Percentiles rank a stretch among this genome's conserved stretches.
These are phyloP conservation scores for Pseudomyrmex dendroicus DNA, from an alignment of 1,140 invertebrate species.

Conservation along the genomic window DNA sequence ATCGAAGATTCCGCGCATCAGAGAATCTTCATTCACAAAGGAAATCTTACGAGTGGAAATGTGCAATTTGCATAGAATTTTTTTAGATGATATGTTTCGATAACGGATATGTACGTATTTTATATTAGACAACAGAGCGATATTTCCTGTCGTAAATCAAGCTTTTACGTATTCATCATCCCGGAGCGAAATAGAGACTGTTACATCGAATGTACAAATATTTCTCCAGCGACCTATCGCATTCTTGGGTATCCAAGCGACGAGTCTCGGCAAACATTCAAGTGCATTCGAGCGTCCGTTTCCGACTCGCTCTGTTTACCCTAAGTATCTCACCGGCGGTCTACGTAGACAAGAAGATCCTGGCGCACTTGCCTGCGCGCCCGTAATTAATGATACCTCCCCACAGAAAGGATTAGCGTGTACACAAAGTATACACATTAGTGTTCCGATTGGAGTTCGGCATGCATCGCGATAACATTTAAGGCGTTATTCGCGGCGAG, in stretches of 20 bases:
- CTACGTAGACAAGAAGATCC: conserved; percentile 37
- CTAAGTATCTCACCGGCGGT: not conserved
- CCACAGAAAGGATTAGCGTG: conserved; percentile 52
- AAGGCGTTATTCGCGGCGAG: conserved; percentile 20
- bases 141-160: not conserved
- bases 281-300: conserved; percentile 20
- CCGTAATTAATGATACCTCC: conserved; percentile 64
- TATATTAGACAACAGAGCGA: not conserved
- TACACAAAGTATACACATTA: conserved; percentile 51
- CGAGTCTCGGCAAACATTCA: conserved; percentile 8
- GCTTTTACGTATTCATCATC: not conserved
- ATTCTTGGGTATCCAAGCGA: not conserved
- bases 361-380: not conserved
- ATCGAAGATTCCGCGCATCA: conserved; percentile 36
- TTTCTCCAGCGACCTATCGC: conserved; percentile 1
- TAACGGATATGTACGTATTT: not conserved
- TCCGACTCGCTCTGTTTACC: conserved; percentile 37
- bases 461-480: conserved; percentile 54
- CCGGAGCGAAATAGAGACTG: not conserved
- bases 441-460: conserved; percentile 27
- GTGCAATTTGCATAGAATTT: not conserved
- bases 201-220: not conserved
- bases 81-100: not conserved
- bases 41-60: conserved; percentile 12
- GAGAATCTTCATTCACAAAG: not conserved